phyloP scores from a whole-genome alignment of 2,113 vertebrate genomes.

The Pica pica region DNA sequence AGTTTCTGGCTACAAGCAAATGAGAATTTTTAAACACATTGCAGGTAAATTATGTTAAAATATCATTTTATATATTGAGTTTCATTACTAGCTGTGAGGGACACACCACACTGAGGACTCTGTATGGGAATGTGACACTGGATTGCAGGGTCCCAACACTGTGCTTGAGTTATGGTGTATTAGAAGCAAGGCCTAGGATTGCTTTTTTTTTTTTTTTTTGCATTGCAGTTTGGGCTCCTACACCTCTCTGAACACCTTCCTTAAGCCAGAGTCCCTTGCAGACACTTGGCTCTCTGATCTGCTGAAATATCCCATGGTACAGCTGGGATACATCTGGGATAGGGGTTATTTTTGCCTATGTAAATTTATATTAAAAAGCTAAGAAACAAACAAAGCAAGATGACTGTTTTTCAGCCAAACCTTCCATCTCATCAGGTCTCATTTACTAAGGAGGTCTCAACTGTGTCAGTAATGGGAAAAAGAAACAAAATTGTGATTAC shows the following conservation, averaged over 20 bases:
- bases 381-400: background rate
- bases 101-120: background rate
- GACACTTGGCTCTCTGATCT: background rate
- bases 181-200: background rate
- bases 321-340: background rate
- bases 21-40: background rate
- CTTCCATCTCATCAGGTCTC: background rate
- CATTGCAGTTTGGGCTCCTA: background rate
- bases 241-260: background rate
- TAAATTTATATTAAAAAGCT: background rate
- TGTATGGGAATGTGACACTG: background rate
- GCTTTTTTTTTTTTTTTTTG: accelerated
- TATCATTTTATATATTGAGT: background rate
- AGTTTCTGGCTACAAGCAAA: background rate
- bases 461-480: background rate
- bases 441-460: background rate
- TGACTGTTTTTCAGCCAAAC: background rate
- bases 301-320: background rate
- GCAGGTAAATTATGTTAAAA: background rate
- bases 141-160: accelerated
- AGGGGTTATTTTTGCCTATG: background rate
- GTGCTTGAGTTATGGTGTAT: background rate
- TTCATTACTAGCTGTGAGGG: background rate
- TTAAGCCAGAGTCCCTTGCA: background rate
- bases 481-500: background rate